Base-by-base conservation (phyloP, 2,113 vertebrate species). In the Bolborhynchus lineola region DNA sequence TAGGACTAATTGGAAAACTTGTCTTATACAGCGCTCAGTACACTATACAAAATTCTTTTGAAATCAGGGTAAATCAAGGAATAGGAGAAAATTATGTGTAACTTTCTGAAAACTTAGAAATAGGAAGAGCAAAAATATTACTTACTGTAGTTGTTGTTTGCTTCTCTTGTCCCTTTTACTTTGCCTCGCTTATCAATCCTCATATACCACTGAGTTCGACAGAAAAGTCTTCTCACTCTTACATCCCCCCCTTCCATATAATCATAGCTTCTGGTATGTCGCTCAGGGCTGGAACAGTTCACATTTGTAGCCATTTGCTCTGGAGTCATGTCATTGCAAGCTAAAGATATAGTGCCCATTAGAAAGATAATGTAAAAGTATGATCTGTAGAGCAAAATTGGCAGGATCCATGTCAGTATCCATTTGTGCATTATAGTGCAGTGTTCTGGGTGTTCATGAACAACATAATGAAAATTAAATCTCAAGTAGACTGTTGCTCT, bases 361-460 rank as follows among this genome's bases (percentile, higher is more conserved):
- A 99, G 98, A 98, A 99, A 99, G 97, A 99, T 96, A 86, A 98
- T 96, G 92, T 99, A 99, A 98, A 99, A 98, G 98, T 99, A 99
- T 96, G 99, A 98, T 98, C 98, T 99, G 97, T 98, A 99, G 98
- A 99, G 98, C 98, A 99, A 97, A 98, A 98, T 98, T 98, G 99
- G 99, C 99, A 99, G 99, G 98, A 99, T 99, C 99, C 99, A 99
- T 98, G 98, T 98, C 98, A 98, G 99, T 98, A 98, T 99, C 99
- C 99, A 99, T 99, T 98, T 99, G 99, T 97, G 99, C 99, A 99
- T 99, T 99, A 99, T 99, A 99, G 98, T 99, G 97, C 98, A 98
- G 98, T 99, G 98, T 98, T 98, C 98, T 98, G 97, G 98, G 98
- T 98, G 97, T 98, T 98, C 98, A 98, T 98, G 98, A 98, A 98